Conservation (phyloP, 2,797 vertebrate species). For the Australoheros facetus region DNA sequence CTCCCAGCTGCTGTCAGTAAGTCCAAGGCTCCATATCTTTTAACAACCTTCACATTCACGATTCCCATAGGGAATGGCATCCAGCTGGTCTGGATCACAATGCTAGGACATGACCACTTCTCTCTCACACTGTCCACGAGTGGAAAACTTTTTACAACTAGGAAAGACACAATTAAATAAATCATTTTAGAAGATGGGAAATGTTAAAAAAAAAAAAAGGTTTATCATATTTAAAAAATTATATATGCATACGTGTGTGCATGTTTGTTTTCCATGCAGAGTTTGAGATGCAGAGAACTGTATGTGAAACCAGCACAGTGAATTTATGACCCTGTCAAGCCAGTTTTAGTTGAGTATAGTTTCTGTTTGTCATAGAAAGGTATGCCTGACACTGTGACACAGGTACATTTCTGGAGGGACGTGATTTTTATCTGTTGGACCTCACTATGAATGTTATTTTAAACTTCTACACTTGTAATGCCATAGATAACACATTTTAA, state of each 20-base stretch:
- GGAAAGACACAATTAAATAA: constrained; percentile 42
- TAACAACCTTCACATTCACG: constrained; percentile 87
- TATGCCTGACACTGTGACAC: constrained; percentile 53
- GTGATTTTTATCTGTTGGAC: background rate
- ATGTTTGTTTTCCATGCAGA: constrained; percentile 4
- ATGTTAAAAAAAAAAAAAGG: background rate
- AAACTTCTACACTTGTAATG: background rate
- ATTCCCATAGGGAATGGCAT: constrained; percentile 84
- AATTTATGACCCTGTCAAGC: constrained; percentile 70
- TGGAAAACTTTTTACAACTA: constrained; percentile 59
- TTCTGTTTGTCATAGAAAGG: constrained; percentile 60
- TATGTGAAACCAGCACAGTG: constrained; percentile 58
- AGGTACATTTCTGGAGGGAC: constrained; percentile 11
- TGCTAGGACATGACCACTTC: constrained; percentile 73
- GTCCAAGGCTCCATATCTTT: constrained; percentile 85
- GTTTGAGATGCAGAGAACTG: constrained; percentile 1
- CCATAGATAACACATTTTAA: background rate
- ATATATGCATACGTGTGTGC: background rate
- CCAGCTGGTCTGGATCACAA: constrained; percentile 85
- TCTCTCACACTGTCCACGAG: constrained; percentile 60
- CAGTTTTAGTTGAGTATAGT: constrained; percentile 68
- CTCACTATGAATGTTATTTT: background rate
- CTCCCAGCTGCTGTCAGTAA: constrained; percentile 89
- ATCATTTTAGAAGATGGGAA: constrained; percentile 29
- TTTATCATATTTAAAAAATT: constrained; percentile 20